phyloP scores from a whole-genome alignment of 2,888 invertebrate genomes.

The Dasypolia templi region DNA sequence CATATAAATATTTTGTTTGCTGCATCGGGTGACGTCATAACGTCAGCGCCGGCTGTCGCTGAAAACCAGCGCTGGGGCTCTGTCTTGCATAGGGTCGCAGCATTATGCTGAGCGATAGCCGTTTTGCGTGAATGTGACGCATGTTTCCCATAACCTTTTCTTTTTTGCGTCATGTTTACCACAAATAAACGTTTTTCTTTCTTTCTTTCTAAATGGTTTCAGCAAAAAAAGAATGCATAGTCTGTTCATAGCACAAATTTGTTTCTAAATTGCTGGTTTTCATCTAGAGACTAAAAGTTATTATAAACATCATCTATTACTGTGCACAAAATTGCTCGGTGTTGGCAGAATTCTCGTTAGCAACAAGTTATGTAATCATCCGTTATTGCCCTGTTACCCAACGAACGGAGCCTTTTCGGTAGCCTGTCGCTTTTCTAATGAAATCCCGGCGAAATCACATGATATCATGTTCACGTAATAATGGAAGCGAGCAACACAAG shows the following conservation, averaged over 20 bases:
- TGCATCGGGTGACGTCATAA: too few species aligned
- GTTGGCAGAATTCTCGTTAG: constrained; percentile 14
- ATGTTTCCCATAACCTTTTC: too few species aligned
- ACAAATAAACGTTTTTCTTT: too few species aligned
- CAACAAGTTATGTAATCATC: constrained; percentile 34
- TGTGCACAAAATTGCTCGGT: constrained; percentile 1
- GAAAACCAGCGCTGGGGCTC: too few species aligned
- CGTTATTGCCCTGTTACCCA: constrained; percentile 35
- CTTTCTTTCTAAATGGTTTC: too few species aligned
- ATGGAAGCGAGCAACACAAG: neutral
- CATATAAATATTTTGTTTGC: too few species aligned
- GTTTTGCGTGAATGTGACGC: too few species aligned
- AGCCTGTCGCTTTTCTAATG: constrained; percentile 27
- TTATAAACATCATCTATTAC: neutral
- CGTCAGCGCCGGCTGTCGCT: too few species aligned
- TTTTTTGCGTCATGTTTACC: too few species aligned
- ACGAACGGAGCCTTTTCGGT: constrained; percentile 14
- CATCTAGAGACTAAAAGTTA: neutral
- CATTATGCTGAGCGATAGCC: too few species aligned
- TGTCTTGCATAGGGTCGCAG: too few species aligned
- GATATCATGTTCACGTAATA: constrained; percentile 26
- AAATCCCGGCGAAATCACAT: constrained; percentile 19
- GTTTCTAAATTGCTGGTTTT: neutral
- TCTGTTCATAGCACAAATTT: neutral
- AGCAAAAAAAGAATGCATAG: neutral